phyloP scores from a whole-genome alignment of 2,888 invertebrate genomes.

The Anthrax anthrax region DNA sequence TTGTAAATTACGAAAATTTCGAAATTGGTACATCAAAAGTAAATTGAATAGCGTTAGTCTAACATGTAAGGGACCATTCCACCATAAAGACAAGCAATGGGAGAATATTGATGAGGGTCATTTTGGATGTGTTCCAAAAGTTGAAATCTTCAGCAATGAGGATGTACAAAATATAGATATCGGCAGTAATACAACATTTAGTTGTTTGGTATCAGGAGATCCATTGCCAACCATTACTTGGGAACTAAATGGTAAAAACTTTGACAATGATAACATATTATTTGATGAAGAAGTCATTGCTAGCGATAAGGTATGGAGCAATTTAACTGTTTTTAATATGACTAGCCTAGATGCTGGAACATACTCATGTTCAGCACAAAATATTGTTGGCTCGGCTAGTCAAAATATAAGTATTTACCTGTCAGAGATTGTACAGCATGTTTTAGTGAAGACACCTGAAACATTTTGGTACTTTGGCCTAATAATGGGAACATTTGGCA shows the following conservation, averaged over 20 bases:
- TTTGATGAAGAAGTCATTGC: conserved; percentile 32
- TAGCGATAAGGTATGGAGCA: conserved; percentile 49
- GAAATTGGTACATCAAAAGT: conserved; percentile 68
- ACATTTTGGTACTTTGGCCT: conserved; percentile 62
- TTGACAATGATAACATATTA: conserved; percentile 40
- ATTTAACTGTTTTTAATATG: conserved; percentile 68
- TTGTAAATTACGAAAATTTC: conserved; percentile 68
- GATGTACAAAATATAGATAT: conserved; percentile 51
- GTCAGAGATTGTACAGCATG: conserved; percentile 46
- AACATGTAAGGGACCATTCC: conserved; percentile 55
- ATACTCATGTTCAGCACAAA: conserved; percentile 51
- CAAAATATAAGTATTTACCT: conserved; percentile 45
- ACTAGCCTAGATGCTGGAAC: conserved; percentile 70
- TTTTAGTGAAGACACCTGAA: conserved; percentile 47
- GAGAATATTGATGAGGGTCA: conserved; percentile 56
- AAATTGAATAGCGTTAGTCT: conserved; percentile 64
- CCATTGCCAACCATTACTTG: conserved; percentile 72
- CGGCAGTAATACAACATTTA: conserved; percentile 69
- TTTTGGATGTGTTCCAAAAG: conserved; percentile 71
- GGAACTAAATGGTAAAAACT: conserved; percentile 59
- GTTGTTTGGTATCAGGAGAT: conserved; percentile 68
- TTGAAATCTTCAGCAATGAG: conserved; percentile 43
- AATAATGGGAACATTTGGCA: conserved; percentile 54
- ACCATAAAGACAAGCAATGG: conserved; percentile 59
- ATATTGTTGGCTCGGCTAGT: conserved; percentile 35